Base-by-base conservation (phyloP, 2,888 invertebrate species). In the Ectropis crepuscularia region DNA sequence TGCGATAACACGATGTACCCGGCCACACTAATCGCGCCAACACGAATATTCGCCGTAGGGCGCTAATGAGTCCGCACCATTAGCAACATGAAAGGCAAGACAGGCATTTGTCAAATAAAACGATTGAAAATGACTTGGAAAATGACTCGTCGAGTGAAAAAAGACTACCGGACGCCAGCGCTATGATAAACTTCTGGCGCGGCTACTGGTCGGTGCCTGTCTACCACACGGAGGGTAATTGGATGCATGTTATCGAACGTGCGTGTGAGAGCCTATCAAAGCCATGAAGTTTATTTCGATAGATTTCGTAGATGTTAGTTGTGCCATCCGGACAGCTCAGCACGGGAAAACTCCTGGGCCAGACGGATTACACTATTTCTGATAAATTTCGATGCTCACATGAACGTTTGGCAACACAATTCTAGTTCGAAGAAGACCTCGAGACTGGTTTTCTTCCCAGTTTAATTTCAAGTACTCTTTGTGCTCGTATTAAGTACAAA, bases 381-480 rank as follows among this genome's bases (percentile, higher is more conserved):
- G n/a, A n/a, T n/a, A n/a, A n/a, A n/a, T 8, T 48, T 48, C n/a
- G 48, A 10, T 48, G 48, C 36, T 53, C 53, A 16, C 41, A 53
- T 28, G 42, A 12, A 6, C 6, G 51, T 16, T 47, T 53, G 39
- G 59, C 45, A 4, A 51, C 37, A 36, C 28, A 61, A 48, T 57
- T 57, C 28, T 10, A n/a, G n/a, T n/a, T n/a, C n/a, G n/a, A 57
- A 45, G 51, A 51, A 42, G 38, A 12, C 16, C 36, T 50, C 10
- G 45, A 45, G 11, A 11, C 12, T 12, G 45, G 45, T 45, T 45
- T 12, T 5, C 6, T 45, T 5, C 46, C 58, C 7, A 6, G 9
- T 37, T 59, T 51, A 10, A 46, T 59, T n/a, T n/a, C n/a, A n/a
- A n/a, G n/a, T n/a, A n/a, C n/a, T n/a, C n/a, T n/a, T n/a, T n/a